These are phyloP conservation scores for Archips xylosteana DNA, from an alignment of 2,888 invertebrate genomes.

Conservation along the genomic window DNA sequence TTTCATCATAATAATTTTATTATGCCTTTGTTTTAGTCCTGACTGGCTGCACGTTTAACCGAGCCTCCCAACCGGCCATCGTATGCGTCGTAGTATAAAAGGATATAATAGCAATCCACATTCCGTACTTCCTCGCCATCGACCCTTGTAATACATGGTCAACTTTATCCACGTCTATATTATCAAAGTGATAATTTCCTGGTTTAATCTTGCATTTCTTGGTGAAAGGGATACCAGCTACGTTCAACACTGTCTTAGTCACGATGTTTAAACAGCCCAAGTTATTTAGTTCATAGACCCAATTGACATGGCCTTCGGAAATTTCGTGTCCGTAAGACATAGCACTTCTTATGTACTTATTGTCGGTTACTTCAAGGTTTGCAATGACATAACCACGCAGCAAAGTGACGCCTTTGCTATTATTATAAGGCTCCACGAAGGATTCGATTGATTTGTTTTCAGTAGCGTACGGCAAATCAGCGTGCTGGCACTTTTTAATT, in stretches of 20 bases:
- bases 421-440: neutral
- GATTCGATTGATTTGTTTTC: too few relatives aligned
- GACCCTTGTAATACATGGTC: slow-evolving; percentile 1
- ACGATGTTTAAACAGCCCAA: neutral
- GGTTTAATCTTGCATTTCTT: neutral
- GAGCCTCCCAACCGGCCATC: neutral
- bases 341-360: neutral
- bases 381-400: neutral
- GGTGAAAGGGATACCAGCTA: neutral
- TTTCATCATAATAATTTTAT: too few relatives aligned
- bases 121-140: slow-evolving; percentile 13
- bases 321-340: neutral
- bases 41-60: neutral
- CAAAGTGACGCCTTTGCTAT: neutral
- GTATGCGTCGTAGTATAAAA: neutral
- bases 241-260: neutral
- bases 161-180: neutral
- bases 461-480: too few relatives aligned
- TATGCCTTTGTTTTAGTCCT: neutral
- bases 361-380: neutral
- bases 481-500: too few relatives aligned
- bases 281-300: neutral
- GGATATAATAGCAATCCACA: neutral
- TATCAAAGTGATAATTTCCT: neutral
- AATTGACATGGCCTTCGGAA: neutral